Evolutionary conservation across 2,888 invertebrate species (phyloP).

Genomic region (Timema cristinae): DNA sequence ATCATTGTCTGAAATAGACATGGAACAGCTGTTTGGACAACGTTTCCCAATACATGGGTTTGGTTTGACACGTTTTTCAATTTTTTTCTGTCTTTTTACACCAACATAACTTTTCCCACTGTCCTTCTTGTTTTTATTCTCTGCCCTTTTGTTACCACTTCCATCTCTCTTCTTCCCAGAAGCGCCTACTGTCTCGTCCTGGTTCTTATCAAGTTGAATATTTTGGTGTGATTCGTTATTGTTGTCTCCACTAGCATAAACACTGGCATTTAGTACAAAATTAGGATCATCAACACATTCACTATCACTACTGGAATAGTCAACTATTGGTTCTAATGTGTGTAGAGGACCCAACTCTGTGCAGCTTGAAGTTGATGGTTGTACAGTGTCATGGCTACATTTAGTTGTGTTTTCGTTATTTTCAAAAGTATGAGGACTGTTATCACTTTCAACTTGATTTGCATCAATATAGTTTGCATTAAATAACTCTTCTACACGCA

Average conservation of each 20-base stretch:
- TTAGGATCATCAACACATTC: slow-evolving; percentile 1
- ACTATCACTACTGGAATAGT: slow-evolving; percentile 7
- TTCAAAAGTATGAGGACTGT: neutral
- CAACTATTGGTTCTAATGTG: neutral
- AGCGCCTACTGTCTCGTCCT: neutral
- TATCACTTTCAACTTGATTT: neutral
- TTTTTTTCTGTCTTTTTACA: neutral
- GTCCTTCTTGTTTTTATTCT: neutral
- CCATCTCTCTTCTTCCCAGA: neutral
- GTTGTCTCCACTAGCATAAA: neutral
- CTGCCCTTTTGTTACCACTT: neutral
- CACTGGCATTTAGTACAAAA: neutral
- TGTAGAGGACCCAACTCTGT: neutral
- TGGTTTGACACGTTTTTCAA: no score
- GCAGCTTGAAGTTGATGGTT: neutral
- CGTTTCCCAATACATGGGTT: neutral
- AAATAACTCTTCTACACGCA: neutral
- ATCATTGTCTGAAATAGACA: neutral
- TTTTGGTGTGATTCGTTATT: neutral
- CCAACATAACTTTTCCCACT: neutral
- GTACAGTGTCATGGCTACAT: no score
- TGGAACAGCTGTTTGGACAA: neutral
- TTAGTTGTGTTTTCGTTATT: neutral
- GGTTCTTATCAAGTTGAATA: neutral
- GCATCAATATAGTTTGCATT: neutral